Base-by-base conservation (phyloP, 2,888 invertebrate genomes). In the Polia nebulosa region DNA sequence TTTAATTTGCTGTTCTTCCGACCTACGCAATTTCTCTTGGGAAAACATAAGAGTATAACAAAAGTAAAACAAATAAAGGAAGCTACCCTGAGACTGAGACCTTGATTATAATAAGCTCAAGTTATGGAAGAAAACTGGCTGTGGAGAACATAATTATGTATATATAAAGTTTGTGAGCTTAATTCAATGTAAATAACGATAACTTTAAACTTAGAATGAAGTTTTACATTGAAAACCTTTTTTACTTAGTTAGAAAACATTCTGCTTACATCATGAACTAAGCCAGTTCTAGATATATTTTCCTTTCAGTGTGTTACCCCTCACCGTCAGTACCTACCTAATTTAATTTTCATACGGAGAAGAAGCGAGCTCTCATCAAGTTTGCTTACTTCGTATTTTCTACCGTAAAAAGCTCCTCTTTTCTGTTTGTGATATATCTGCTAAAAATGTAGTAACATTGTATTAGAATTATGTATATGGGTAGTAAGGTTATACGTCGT, bases 1-100 rank as follows among this genome's bases (percentile, higher is more conserved):
- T 86, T 83, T 84, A 86, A 87, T 89, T 88, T 85, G 76, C 82
- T 62, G 78, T 76, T 76, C 73, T 73, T 72, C 76, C 67, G 66
- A 81, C 78, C 71, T 76, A 78, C 76, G 61, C 71, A 67, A 73
- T 78, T 80, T 67, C 80, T 81, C 81, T 59, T 64, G 78, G 75
- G 71, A 69, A 77, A 64, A 67, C 55, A 60, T 71, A 62, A n/a
- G 27, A 61, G 49, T 67, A 55, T 36, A 72, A 39, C 61, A 55
- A n/a, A n/a, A n/a, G n/a, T n/a, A n/a, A n/a, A n/a, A 74, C 32
- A 77, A 70, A 72, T 56, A 74, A 63, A 72, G 63, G 32, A 70
- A 63, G 47, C 61, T 57, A 57, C 61, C 52, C 47, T 64, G 53
- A 49, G 73, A 56, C 47, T 64, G 53, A 49, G 73, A 56, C 41